These are phyloP conservation scores for Psammodynastes pulverulentus DNA, from an alignment of 2,113 vertebrate species.

Conservation along the genomic window DNA sequence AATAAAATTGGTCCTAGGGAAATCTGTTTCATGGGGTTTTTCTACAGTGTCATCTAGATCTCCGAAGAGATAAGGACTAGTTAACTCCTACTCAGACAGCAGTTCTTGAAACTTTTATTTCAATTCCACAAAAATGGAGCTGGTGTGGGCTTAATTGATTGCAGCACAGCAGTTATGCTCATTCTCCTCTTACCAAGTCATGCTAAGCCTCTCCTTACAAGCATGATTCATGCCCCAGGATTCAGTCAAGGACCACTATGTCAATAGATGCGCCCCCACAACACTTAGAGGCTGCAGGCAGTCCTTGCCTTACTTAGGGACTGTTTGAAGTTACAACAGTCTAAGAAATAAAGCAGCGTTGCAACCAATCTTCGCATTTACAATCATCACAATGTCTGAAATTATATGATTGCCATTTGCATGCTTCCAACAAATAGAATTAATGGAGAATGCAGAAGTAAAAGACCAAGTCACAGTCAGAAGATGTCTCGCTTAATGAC, in stretches of 20 bases:
- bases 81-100: neutral
- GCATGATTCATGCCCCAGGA: neutral
- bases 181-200: neutral
- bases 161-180: neutral
- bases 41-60: neutral
- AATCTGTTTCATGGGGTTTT: neutral
- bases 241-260: neutral
- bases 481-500: neutral
- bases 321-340: neutral
- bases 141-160: neutral
- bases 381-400: neutral
- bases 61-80: neutral
- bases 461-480: neutral
- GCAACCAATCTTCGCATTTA: neutral
- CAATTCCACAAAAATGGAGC: neutral
- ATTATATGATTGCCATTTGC: neutral
- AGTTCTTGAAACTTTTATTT: neutral
- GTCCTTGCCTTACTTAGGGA: neutral
- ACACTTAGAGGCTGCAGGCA: neutral
- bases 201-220: neutral
- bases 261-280: neutral
- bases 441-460: neutral
- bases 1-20: neutral
- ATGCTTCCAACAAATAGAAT: neutral
- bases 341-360: neutral